Percentiles rank a stretch among this genome's conserved stretches.
phyloP scores from a whole-genome alignment of 2,113 vertebrate genomes.

The Jaculus jaculus region DNA sequence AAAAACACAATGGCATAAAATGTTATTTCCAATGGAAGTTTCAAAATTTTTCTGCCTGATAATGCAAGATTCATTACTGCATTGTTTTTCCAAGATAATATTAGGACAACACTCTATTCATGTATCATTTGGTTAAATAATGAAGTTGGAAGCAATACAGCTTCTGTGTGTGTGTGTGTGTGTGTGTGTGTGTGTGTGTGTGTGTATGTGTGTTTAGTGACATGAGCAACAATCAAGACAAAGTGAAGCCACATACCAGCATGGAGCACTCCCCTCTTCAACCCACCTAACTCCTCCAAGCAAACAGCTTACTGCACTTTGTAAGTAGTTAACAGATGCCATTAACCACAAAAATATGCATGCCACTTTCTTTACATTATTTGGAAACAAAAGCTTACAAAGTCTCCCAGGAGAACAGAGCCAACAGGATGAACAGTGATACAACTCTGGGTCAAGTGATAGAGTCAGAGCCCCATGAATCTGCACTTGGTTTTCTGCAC shows the following conservation, averaged over 20 bases:
- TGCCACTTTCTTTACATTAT: neutral
- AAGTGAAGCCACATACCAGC: neutral
- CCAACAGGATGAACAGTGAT: neutral
- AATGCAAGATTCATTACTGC: neutral
- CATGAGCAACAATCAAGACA: neutral
- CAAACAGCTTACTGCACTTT: conserved; percentile 21
- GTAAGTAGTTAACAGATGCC: conserved; percentile 32
- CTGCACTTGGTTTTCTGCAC: too few species aligned
- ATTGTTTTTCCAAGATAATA: neutral
- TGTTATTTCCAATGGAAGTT: neutral
- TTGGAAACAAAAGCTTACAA: neutral
- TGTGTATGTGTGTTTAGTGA: neutral
- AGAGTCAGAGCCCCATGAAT: neutral
- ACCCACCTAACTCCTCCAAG: conserved; percentile 1
- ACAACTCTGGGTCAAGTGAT: neutral
- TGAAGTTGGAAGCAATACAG: too few species aligned
- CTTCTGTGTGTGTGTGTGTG: too few species aligned
- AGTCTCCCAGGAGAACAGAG: neutral
- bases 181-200: too few species aligned
- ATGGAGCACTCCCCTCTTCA: neutral
- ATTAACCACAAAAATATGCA: neutral
- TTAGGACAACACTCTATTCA: too few species aligned
- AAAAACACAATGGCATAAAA: neutral
- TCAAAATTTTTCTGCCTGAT: neutral
- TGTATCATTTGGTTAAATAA: too few species aligned